phyloP scores from a whole-genome alignment of 2,888 invertebrate species.

The Cryptus armator region DNA sequence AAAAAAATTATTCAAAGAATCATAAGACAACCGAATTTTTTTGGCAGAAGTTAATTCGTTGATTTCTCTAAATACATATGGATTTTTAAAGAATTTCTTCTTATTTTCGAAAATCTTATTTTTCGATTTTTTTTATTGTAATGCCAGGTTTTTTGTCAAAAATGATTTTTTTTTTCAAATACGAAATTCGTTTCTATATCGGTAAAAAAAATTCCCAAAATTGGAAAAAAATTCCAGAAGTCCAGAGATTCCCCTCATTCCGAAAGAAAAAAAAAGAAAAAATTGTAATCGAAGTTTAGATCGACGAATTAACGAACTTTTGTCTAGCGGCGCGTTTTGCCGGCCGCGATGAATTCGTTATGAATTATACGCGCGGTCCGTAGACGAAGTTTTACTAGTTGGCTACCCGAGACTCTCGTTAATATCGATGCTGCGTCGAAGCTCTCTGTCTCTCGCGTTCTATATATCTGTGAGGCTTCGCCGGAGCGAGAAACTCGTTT shows the following conservation, averaged over 20 bases:
- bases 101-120: no score
- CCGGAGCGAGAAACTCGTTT: constrained; percentile 63
- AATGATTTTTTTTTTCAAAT: no score
- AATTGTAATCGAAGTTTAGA: constrained; percentile 27
- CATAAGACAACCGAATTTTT: no score
- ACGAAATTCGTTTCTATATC: no score
- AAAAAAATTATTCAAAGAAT: no score
- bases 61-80: no score
- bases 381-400: constrained; percentile 65
- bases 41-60: no score
- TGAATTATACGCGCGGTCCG: constrained; percentile 62
- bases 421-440: constrained; percentile 63
- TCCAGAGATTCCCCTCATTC: background rate
- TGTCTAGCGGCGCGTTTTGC: constrained; percentile 5
- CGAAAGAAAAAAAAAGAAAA: background rate
- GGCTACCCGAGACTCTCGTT: constrained; percentile 55
- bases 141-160: no score
- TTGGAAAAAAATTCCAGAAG: no score
- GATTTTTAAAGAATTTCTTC: no score
- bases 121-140: no score
- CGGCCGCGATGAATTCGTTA: constrained; percentile 64
- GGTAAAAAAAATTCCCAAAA: no score
- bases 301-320: constrained; percentile 43
- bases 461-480: background rate
- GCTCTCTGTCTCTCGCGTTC: constrained; percentile 2